These are phyloP conservation scores for Enteromius argenteus DNA, from an alignment of 2,797 vertebrate genomes.

Conservation along the genomic window DNA sequence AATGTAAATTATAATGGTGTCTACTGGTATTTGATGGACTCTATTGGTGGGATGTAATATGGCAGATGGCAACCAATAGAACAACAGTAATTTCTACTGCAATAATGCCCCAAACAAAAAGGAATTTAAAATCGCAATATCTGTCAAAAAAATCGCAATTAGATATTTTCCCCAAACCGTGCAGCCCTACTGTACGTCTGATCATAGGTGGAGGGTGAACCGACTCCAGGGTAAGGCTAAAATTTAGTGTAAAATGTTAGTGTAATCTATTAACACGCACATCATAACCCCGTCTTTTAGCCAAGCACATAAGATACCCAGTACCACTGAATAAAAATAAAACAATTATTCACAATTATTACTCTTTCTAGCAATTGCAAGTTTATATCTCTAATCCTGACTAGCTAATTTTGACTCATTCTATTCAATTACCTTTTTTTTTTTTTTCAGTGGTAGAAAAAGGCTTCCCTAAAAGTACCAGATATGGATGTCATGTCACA, in stretches of 20 bases:
- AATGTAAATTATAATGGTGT: too few relatives aligned
- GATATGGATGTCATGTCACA: not conserved
- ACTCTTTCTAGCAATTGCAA: too few relatives aligned
- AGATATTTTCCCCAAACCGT: too few relatives aligned
- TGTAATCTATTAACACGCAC: too few relatives aligned
- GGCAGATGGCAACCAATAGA: too few relatives aligned
- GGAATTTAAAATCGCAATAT: too few relatives aligned
- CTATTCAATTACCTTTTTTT: not conserved
- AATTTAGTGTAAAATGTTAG: not conserved
- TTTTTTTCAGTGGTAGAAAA: not conserved
- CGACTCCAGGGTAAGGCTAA: not conserved
- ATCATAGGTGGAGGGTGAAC: not conserved
- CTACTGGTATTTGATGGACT: too few relatives aligned
- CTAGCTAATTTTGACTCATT: not conserved
- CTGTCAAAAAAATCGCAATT: too few relatives aligned
- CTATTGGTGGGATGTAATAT: too few relatives aligned
- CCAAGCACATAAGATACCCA: not conserved
- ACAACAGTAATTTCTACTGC: too few relatives aligned
- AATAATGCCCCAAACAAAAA: too few relatives aligned
- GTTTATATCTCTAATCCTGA: not conserved
- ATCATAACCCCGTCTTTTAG: not conserved
- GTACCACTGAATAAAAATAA: not conserved
- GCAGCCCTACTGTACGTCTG: too few relatives aligned
- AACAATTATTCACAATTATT: not conserved
- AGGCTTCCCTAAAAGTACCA: not conserved